Conservation (phyloP, 1,140 invertebrate genomes). For the Pogonognathellus flavescens region DNA sequence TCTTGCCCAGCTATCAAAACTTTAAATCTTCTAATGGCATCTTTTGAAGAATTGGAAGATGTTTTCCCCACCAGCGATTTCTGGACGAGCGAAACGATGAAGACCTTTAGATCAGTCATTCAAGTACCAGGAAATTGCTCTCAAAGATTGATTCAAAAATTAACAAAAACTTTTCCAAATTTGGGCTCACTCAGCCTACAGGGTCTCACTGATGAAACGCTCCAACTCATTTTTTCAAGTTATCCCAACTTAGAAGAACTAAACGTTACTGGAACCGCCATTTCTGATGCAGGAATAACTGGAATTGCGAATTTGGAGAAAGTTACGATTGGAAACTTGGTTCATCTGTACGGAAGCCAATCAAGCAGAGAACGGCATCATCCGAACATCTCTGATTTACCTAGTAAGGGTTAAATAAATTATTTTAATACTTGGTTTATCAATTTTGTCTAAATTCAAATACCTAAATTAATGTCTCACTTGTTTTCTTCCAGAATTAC, state of each 20-base stretch:
- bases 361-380: neutral
- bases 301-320: slow-evolving; percentile 30
- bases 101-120: slow-evolving; percentile 44
- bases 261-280: slow-evolving; percentile 45
- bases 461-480: neutral
- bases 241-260: slow-evolving; percentile 51
- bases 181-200: slow-evolving; percentile 49
- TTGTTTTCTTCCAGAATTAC: slow-evolving; percentile 1
- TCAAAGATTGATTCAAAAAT: neutral
- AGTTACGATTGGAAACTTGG: neutral
- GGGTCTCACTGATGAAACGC: slow-evolving; percentile 47
- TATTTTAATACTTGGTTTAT: neutral
- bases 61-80: slow-evolving; percentile 47
- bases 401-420: neutral
- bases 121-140: slow-evolving; percentile 40
- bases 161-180: slow-evolving; percentile 50
- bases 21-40: slow-evolving; percentile 20
- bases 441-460: no score
- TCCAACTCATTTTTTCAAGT: slow-evolving; percentile 34
- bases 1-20: slow-evolving; percentile 14
- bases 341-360: neutral
- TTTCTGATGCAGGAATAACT: slow-evolving; percentile 51
- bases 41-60: slow-evolving; percentile 27
- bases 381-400: slow-evolving; percentile 26
- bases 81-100: neutral